Evolutionary conservation across 2,113 vertebrate genomes (phyloP).

Genomic region (Phylloscopus trochiloides): DNA sequence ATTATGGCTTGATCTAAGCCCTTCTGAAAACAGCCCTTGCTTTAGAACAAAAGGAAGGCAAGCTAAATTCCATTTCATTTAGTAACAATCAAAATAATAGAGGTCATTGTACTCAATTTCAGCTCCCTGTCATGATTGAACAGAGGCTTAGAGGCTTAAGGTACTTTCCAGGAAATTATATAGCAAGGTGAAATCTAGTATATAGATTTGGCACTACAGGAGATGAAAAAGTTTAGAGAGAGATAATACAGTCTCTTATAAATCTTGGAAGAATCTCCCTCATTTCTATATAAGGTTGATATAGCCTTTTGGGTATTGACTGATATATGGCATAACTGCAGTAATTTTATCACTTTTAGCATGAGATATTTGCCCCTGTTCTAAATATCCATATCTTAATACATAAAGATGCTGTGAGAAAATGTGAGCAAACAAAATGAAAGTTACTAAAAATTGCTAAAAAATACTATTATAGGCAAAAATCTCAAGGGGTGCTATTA

Average conservation of each 20-base stretch:
- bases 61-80: slow-evolving; percentile 12
- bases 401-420: not conserved
- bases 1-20: not conserved
- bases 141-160: not conserved
- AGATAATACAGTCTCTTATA: not conserved
- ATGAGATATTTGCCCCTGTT: not conserved
- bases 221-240: not conserved
- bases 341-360: not conserved
- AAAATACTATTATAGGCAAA: not conserved
- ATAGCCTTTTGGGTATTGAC: not conserved
- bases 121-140: not conserved
- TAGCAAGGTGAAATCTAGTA: not conserved
- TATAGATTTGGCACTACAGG: not conserved
- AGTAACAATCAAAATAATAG: slow-evolving; percentile 16
- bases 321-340: not conserved
- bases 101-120: not conserved
- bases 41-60: not conserved
- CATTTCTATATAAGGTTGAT: not conserved
- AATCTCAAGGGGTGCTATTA: not conserved
- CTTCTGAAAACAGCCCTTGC: not conserved
- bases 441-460: not conserved
- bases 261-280: not conserved
- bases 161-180: not conserved
- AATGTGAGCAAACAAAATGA: not conserved
- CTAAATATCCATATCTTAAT: not conserved